Evolutionary conservation across 2,888 invertebrate species (phyloP), one percentile per base, ranked within the genome.

Genomic region (Platynereis dumerilii): DNA sequence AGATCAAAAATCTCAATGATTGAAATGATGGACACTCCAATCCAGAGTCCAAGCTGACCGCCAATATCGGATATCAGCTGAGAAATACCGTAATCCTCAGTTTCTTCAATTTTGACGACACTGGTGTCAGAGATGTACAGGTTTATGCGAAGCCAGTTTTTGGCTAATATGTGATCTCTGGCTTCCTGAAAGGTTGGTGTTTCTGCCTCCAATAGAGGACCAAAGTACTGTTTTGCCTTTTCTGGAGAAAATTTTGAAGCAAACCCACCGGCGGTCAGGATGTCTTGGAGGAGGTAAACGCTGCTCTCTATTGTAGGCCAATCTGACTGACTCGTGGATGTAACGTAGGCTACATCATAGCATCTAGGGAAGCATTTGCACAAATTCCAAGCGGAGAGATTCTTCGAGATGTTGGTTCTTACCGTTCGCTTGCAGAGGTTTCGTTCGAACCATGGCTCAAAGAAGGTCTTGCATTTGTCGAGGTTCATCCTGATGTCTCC

Each of bases 41-140:
- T 64, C 64, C 64, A 64, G 2, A 64, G 45, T 2, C 64, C 64
- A 2, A 64, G 55, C 55, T 64, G 64, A 7, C 64, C 64, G 20
- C 64, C 64, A 2, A 64, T 15, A 26, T 64, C 64, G 2, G 64
- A 64, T 12, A 64, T 27, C 54, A 64, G 26, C 45, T 64, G 64
- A 22, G 60, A 48, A 27, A 59, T 39, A 24, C 60, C 55, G 53
- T 64, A 64, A 20, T 42, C 64, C 15, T 48, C 64, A 17, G 52
- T 59, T 44, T 64, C 64, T 26, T 45, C 57, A 28, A 64, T 59
- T 28, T 59, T 59, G 1, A 64, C 44, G 28, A 64, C 77, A 68
- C 77, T 79, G 20, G 79, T 70, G 64, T 79, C 80, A 65, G 79
- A 79, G 34, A 80, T 66, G 64, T 79, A 80, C 7, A 80, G 73